Conservation (phyloP, 1,140 invertebrate species). For the Drosophila pachea region DNA sequence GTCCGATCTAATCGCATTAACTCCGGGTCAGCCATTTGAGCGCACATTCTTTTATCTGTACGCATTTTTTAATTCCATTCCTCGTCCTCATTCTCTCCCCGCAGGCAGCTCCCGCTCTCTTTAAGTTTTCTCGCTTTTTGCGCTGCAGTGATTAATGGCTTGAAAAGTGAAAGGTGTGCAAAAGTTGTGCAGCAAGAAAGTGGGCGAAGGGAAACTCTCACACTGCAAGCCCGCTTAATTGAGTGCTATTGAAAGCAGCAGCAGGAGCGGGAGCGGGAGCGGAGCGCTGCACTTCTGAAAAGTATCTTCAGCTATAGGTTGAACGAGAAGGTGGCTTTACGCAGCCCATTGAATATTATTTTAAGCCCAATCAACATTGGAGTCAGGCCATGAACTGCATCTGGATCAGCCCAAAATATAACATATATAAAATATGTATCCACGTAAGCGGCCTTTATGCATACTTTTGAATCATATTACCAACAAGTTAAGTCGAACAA, state of each 20-base stretch:
- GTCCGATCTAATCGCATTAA: conserved; percentile 60
- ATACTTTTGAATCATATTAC: neutral
- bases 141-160: conserved; percentile 64
- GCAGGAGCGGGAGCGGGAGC: neutral
- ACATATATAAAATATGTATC: no score
- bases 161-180: conserved; percentile 67
- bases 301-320: neutral
- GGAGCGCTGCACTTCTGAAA: neutral
- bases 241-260: conserved; percentile 43
- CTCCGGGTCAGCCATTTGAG: conserved; percentile 51
- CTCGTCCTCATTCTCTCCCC: conserved; percentile 16
- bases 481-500: conserved; percentile 1
- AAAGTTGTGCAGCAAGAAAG: conserved; percentile 25
- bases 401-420: no score
- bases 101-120: conserved; percentile 16
- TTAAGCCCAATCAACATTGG: neutral
- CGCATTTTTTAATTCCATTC: conserved; percentile 40
- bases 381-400: no score
- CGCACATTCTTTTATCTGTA: conserved; percentile 22
- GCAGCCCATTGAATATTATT: neutral
- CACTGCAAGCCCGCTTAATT: conserved; percentile 46
- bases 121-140: conserved; percentile 19
- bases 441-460: no score
- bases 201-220: conserved; percentile 15
- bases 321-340: neutral